Evolutionary conservation across 92 coral and sea anemone species (phyloP).

Genomic region (Blastomussa wellsi): DNA sequence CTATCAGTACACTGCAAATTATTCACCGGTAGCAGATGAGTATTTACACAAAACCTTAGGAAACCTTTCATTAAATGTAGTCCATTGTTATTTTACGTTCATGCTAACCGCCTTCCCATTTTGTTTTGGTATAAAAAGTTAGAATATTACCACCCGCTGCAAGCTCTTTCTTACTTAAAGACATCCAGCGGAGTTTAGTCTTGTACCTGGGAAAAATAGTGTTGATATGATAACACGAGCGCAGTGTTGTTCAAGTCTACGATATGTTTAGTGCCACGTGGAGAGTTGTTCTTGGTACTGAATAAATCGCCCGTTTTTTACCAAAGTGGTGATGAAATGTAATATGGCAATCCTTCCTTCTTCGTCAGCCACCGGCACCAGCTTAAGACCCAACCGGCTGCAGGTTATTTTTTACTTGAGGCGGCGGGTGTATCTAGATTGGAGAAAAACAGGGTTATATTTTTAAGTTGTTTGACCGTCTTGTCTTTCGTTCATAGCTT

Average conservation of each 20-base stretch:
- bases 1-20: neutral
- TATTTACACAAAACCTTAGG: neutral
- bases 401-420: conserved; percentile 9
- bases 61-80: neutral
- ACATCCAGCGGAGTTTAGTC: conserved; percentile 32
- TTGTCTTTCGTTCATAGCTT: neutral
- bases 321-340: neutral
- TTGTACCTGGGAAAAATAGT: neutral
- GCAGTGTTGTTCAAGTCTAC: neutral
- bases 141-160: neutral
- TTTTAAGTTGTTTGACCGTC: neutral
- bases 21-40: conserved; percentile 1
- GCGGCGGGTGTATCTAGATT: neutral
- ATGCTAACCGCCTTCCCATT: neutral
- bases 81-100: conserved; percentile 15
- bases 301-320: neutral
- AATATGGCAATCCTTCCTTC: neutral
- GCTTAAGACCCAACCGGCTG: neutral
- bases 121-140: neutral
- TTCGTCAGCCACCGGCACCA: conserved; percentile 25
- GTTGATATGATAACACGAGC: conserved; percentile 10
- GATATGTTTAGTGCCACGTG: conserved; percentile 32
- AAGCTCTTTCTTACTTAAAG: neutral
- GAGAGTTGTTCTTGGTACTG: neutral
- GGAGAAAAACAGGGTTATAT: neutral